A percentile compares a stretch with the other conserved stretches of the same genome.
phyloP scores from a whole-genome alignment of 2,797 vertebrate genomes.

The Danio kyathit region DNA sequence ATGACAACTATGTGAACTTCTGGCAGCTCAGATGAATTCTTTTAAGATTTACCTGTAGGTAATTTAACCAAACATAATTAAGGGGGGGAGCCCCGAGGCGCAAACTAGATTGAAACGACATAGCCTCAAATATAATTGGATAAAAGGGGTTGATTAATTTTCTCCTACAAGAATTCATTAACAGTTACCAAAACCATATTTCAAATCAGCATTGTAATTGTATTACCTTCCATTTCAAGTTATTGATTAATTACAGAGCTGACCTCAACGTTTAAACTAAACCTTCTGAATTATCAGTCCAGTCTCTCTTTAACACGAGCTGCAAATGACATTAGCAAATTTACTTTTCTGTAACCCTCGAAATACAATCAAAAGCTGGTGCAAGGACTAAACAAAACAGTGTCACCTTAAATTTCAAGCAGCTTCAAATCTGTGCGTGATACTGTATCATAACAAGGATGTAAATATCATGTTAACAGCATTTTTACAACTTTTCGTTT shows the following conservation, averaged over 20 bases:
- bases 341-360: conserved; percentile 9
- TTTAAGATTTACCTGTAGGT: conserved; percentile 52
- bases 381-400: conserved; percentile 15
- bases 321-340: conserved; percentile 30
- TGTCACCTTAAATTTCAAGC: conserved; percentile 9
- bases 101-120: conserved; percentile 54
- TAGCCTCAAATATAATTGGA: conserved; percentile 47
- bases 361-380: conserved; percentile 10
- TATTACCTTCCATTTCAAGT: conserved; percentile 31
- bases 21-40: conserved; percentile 42
- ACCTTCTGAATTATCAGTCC: conserved; percentile 30
- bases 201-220: conserved; percentile 49
- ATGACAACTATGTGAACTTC: conserved; percentile 33
- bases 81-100: conserved; percentile 39
- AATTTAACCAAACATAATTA: conserved; percentile 57
- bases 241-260: conserved; percentile 41
- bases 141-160: conserved; percentile 50
- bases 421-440: neutral
- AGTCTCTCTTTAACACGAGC: conserved; percentile 3
- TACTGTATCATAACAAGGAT: neutral
- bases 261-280: conserved; percentile 26
- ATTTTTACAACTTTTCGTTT: neutral
- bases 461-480: neutral
- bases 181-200: conserved; percentile 33
- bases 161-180: conserved; percentile 37